Conservation (phyloP, 2,888 invertebrate species). For the Ellobium chinense region DNA sequence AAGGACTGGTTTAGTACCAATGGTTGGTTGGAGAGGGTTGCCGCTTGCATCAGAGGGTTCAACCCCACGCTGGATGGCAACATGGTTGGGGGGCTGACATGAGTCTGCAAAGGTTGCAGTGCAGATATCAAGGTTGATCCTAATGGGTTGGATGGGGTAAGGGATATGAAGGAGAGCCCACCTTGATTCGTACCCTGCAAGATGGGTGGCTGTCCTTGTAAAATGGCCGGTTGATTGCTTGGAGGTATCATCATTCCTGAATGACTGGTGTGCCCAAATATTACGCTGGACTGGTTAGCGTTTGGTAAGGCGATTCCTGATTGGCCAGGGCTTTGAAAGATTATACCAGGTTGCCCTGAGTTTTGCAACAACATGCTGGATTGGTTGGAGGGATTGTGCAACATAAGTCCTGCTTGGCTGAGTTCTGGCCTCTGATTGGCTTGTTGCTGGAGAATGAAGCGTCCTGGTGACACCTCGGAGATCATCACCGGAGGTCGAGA, state of each 20-base stretch:
- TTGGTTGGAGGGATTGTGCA: conserved; percentile 16
- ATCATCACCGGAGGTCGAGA: conserved; percentile 6
- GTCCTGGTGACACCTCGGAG: conserved; percentile 30
- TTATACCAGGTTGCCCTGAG: conserved; percentile 10
- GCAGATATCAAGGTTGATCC: conserved; percentile 17
- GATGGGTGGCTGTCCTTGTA: conserved; percentile 22
- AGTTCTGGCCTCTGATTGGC: conserved; percentile 16
- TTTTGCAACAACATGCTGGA: conserved; percentile 18
- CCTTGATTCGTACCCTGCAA: conserved; percentile 29
- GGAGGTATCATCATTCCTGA: conserved; percentile 22
- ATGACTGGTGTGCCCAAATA: conserved; percentile 3
- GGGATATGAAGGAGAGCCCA: conserved; percentile 35
- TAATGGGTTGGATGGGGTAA: conserved; percentile 13
- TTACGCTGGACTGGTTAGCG: conserved; percentile 17
- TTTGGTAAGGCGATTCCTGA: conserved; percentile 21
- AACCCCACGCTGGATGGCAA: conserved; percentile 23
- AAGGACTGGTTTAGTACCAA: conserved; percentile 34
- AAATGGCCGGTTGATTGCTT: background rate
- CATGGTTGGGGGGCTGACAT: conserved; percentile 2
- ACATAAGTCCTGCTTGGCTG: conserved; percentile 13
- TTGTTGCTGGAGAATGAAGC: conserved; percentile 25
- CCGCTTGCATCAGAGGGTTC: conserved; percentile 25
- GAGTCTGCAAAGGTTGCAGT: conserved; percentile 19
- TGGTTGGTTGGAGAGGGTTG: conserved; percentile 18
- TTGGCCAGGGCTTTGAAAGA: conserved; percentile 13